Conservation (phyloP, 2,113 vertebrate genomes). For the Cyanoramphus novaezelandiae region DNA sequence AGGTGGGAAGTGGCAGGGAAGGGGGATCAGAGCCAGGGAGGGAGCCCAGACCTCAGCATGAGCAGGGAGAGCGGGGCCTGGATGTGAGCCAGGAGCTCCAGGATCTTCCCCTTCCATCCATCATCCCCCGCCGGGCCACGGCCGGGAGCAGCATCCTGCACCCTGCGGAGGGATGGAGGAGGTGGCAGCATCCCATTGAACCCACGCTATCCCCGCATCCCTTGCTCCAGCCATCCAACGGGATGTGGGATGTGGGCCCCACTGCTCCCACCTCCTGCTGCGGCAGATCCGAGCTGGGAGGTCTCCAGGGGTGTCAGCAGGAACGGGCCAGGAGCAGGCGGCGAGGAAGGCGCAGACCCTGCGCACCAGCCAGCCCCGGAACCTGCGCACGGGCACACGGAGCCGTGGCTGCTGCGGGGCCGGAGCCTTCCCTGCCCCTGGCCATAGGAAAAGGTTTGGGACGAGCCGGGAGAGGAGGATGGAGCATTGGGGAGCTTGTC, state of each 20-base stretch:
- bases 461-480: too few species aligned
- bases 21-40: not conserved
- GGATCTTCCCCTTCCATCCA: conserved; percentile 26
- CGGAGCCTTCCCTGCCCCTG: not conserved
- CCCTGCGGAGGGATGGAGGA: not conserved
- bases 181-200: not conserved
- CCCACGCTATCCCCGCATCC: not conserved
- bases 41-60: conserved; percentile 63
- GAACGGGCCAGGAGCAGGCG: conserved; percentile 38
- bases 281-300: conserved; percentile 25
- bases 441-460: not conserved
- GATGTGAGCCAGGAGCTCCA: conserved; percentile 57
- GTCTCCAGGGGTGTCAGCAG: not conserved
- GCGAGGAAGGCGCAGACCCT: conserved; percentile 69
- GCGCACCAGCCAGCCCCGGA: conserved; percentile 79
- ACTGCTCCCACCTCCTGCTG: conserved; percentile 58
- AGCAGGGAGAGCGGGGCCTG: conserved; percentile 49
- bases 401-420: not conserved
- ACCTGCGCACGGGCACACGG: conserved; percentile 56
- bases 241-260: too few species aligned
- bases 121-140: not conserved
- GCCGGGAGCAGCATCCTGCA: not conserved
- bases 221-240: accelerated
- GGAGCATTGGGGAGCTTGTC: not conserved
- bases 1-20: accelerated